phyloP scores from a whole-genome alignment of 64 coral and sea anemone species.

The Porites lutea region DNA sequence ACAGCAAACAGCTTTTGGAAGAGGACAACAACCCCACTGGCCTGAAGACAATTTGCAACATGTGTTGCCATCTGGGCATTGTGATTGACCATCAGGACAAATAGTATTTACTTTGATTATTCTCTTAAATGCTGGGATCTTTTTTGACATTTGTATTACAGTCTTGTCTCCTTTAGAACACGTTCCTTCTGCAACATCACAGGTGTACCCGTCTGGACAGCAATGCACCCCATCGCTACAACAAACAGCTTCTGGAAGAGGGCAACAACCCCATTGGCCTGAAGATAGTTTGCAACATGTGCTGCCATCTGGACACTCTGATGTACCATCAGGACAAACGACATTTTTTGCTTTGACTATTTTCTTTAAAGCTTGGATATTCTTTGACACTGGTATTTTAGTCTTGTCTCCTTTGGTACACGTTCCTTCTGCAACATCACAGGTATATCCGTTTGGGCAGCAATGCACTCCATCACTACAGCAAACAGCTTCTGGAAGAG shows the following conservation, averaged over 20 bases:
- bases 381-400: not conserved
- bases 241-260: slow-evolving; percentile 58
- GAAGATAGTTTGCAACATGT: slow-evolving; percentile 62
- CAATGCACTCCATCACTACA: slow-evolving; percentile 55
- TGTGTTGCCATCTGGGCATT: slow-evolving; percentile 63
- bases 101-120: not conserved
- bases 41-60: slow-evolving; percentile 68
- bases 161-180: slow-evolving; percentile 3
- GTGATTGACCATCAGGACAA: slow-evolving; percentile 29
- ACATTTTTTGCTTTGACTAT: not conserved
- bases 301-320: slow-evolving; percentile 38
- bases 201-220: slow-evolving; percentile 62
- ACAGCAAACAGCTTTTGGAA: slow-evolving; percentile 55
- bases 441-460: slow-evolving; percentile 69
- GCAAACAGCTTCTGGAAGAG: slow-evolving; percentile 71
- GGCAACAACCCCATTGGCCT: slow-evolving; percentile 58
- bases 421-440: slow-evolving; percentile 31
- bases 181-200: slow-evolving; percentile 21
- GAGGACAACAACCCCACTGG: slow-evolving; percentile 59
- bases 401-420: not conserved
- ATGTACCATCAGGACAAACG: slow-evolving; percentile 20
- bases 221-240: slow-evolving; percentile 67
- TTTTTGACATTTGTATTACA: not conserved
- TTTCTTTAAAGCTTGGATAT: not conserved
- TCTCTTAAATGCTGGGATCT: not conserved